A percentile compares a stretch with the other conserved stretches of the same genome.
phyloP scores from a whole-genome alignment of 2,888 invertebrate species.

The Ichneumoninae sp. region DNA sequence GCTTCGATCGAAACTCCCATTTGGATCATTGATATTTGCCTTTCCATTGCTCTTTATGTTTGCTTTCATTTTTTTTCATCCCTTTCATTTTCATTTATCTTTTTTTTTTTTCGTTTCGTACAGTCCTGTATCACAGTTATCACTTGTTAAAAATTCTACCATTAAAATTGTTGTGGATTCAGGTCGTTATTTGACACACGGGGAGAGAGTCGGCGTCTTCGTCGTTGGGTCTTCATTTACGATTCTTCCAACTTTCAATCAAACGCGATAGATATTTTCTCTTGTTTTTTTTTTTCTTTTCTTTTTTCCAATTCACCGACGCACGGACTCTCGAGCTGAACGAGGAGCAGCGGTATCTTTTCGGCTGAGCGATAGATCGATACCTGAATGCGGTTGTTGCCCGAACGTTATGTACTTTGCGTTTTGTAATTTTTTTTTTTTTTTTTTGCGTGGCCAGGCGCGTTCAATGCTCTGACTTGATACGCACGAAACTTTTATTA shows the following conservation, averaged over 20 bases:
- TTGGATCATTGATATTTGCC: background rate
- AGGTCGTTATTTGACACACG: slow-evolving; percentile 64
- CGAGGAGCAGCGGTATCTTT: background rate
- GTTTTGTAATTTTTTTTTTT: slow-evolving; percentile 13
- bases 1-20: slow-evolving; percentile 18
- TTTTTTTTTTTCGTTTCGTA: slow-evolving; percentile 66
- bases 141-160: slow-evolving; percentile 74
- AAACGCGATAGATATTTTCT: slow-evolving; percentile 12
- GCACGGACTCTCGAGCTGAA: background rate
- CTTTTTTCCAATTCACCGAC: background rate
- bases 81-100: slow-evolving; percentile 53
- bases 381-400: slow-evolving; percentile 6
- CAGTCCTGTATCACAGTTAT: slow-evolving; percentile 78
- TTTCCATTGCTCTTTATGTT: slow-evolving; percentile 5
- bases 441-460: slow-evolving; percentile 34
- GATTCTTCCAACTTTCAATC: slow-evolving; percentile 39
- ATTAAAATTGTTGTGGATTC: slow-evolving; percentile 68
- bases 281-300: background rate
- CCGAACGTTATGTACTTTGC: slow-evolving; percentile 18
- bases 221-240: slow-evolving; percentile 1
- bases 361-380: slow-evolving; percentile 22
- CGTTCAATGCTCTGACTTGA: slow-evolving; percentile 42
- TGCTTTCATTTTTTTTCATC: slow-evolving; percentile 9
- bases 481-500: slow-evolving; percentile 25
- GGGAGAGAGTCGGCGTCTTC: slow-evolving; percentile 44